Base-by-base conservation (phyloP, 2,888 invertebrate species). In the Drosophila pegasa region DNA sequence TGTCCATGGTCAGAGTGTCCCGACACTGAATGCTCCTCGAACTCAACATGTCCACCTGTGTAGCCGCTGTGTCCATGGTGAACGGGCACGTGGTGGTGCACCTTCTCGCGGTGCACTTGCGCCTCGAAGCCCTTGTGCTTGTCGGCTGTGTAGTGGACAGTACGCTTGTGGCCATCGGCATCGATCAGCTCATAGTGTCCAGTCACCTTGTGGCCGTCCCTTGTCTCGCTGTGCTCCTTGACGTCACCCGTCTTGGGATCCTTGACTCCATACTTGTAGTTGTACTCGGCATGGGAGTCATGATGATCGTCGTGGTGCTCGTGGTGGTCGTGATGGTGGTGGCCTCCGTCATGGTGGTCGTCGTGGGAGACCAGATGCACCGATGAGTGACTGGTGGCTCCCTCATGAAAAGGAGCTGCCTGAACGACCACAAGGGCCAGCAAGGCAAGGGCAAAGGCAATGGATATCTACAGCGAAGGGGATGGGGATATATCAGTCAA, bases 131-230 rank as follows among this genome's bases (percentile, higher is more conserved):
- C 89, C 68, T 78, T 87, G 64, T 89, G 90, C 62, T 90, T 90
- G 51, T 90, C 89, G 29, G 90, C 89, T 0, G 88, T 88, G 45
- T 90, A 89, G 75, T 87, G 80, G 67, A 89, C 89, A 47, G 88
- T 90, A 31, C 89, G 80, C 78, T 89, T 89, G 76, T 89, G 90
- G 31, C 89, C 89, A 72, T 89, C 90, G 66, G 89, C 87, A 57
- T 89, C 90, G 64, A 89, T 83, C 80, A 89, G 77, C 87, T 89
- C 89, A 57, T 89, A 89, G 51, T 89, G 88, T 59, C 89, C 89
- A 75, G 85, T 75, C 61, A 90, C 89, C 78, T 88, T 85, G 69
- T 90, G 81, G 54, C 89, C 90, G 40, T 89, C 79, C 27, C 90
- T 81, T 14, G 78, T 50, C 59, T 89, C 89, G 48, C 78, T 87